Evolutionary conservation across 92 coral and sea anemone genomes (phyloP).

Genomic region (Chrysogorgia sp.): DNA sequence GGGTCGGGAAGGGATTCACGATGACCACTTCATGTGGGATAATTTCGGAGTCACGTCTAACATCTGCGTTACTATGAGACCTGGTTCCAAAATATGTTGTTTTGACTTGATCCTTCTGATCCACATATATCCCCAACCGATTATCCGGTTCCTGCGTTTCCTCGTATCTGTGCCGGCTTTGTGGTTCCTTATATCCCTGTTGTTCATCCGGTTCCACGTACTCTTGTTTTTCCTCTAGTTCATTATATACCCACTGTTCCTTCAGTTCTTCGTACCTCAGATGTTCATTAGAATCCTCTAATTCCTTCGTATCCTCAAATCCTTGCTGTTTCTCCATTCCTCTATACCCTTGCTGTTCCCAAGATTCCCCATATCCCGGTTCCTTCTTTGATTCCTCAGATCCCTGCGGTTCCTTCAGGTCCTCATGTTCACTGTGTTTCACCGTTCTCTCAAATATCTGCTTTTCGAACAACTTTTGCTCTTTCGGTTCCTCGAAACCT

Average conservation of each 20-base stretch:
- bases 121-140: background rate
- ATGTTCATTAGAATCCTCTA: background rate
- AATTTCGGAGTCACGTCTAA: constrained; percentile 21
- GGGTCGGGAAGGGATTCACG: constrained; percentile 87
- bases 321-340: background rate
- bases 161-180: background rate
- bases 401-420: background rate
- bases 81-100: background rate
- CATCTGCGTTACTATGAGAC: constrained; percentile 32
- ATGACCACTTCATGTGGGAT: constrained; percentile 61
- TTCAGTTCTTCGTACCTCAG: background rate
- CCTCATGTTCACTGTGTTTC: background rate
- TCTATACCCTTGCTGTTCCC: background rate
- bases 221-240: background rate
- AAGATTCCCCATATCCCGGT: background rate
- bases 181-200: background rate
- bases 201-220: background rate
- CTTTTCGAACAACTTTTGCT: too few species aligned
- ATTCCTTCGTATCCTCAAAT: background rate
- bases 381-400: background rate
- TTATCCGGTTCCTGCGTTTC: background rate
- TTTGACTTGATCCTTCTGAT: background rate
- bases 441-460: too few species aligned
- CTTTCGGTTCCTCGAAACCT: background rate
- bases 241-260: background rate